Evolutionary conservation across 2,113 vertebrate genomes (phyloP).

Genomic region (Vulpes vulpes): DNA sequence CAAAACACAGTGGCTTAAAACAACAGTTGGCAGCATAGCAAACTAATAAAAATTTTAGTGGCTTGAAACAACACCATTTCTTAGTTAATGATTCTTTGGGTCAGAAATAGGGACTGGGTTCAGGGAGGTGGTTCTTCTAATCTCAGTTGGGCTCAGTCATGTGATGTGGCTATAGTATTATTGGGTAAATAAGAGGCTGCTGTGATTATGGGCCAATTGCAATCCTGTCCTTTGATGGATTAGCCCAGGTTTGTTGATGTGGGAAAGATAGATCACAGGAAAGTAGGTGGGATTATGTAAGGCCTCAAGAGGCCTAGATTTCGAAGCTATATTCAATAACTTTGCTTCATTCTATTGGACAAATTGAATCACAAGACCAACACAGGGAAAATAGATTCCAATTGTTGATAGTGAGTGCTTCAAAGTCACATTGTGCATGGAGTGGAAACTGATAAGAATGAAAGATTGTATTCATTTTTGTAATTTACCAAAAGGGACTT

Average conservation of each 20-base stretch:
- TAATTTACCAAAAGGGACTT: not conserved
- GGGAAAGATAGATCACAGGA: too few relatives aligned
- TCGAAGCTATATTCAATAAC: not conserved
- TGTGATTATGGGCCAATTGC: not conserved
- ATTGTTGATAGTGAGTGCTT: not conserved
- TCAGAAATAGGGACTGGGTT: too few relatives aligned
- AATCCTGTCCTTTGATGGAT: not conserved
- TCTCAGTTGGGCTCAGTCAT: rapidly evolving
- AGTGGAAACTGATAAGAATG: not conserved
- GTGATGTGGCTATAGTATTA: not conserved
- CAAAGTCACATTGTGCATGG: not conserved
- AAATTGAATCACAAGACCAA: not conserved
- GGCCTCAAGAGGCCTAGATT: not conserved
- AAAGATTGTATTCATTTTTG: not conserved
- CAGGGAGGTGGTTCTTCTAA: not conserved
- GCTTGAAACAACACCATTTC: not conserved
- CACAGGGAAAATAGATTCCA: not conserved
- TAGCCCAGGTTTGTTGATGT: rapidly evolving
- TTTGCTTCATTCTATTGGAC: not conserved
- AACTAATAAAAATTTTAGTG: not conserved
- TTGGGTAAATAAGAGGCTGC: too few relatives aligned
- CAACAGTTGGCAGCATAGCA: not conserved
- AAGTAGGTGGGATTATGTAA: not conserved
- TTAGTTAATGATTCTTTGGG: not conserved
- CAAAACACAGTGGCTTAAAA: not conserved